Base-by-base conservation (phyloP, 2,113 vertebrate species). In the Psilopsiagon aymara region DNA sequence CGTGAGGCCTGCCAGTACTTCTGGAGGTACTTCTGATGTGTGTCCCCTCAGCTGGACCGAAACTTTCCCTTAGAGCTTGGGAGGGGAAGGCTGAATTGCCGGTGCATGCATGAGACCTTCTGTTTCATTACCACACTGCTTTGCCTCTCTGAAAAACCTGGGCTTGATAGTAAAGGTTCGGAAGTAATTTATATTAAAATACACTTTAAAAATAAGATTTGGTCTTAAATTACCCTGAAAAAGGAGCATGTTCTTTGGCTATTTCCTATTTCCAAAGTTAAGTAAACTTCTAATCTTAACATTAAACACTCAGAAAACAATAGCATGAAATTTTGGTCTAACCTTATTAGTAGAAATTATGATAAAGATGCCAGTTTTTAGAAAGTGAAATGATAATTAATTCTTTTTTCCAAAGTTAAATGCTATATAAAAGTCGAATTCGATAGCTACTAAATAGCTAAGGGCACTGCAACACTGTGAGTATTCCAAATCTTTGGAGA, bases 141-240 rank as follows among this genome's bases (percentile, higher is more conserved):
- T 88, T 33, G 82, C 82, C 71, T 71, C 86, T 95, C 74, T 57
- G 89, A 77, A 86, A 91, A 94, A 14, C 16, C 53, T 78, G 90
- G 57, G 13, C 76, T 82, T 7, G 6, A 63, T 7, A 82, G 51
- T 86, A 69, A 88, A 86, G 8, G 52, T 1, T 62, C 29, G 24
- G 55, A 53, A 51, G 66, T 13, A 57, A 83, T 66, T 85, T 52
- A 13, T 83, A 52, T 52, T 64, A 52, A 79, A 93, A 93, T n/a
- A 35, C 39, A 70, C 41, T 88, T 49, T 27, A 55, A 86, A 73
- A 84, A 87, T 20, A 33, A 69, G 33, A 47, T 46, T 23, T 60
- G 27, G 35, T 31, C 9, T 43, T 27, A 86, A 77, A 92, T 41
- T 23, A 52, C 5, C 24, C 37, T 66, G 27, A 71, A 87, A 93